Evolutionary conservation across 2,888 invertebrate species (phyloP), one percentile per base, ranked within the genome.

Genomic region (Copidosoma aretas): DNA sequence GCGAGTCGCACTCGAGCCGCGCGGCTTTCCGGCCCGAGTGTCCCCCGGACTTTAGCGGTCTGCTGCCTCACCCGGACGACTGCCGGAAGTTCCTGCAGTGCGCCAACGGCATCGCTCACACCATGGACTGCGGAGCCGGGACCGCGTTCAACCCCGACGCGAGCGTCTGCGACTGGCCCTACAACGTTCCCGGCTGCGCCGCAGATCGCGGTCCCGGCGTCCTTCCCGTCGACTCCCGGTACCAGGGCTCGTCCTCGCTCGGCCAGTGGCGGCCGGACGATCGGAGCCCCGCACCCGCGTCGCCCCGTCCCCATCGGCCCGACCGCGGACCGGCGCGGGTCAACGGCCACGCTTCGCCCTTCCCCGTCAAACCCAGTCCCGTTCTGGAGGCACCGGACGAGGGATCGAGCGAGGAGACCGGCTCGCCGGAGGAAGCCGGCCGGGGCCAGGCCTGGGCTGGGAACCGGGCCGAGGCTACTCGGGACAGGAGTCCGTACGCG

Each of bases 51-150:
- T 73, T 74, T 32, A 79, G 74, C 32, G 85, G 85, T 8, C 60
- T 84, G 12, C 69, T 81, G n/a, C 81, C 84, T 1, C 84, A 86
- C 76, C 84, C 84, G 1, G 75, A 76, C 0, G 81, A 81, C 43
- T 86, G 86, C 66, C 75, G 73, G 24, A 84, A 84, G 68, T 86
- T 83, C 60, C 75, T 86, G 10, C 84, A 83, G 62, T 86, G 86
- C 67, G 77, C 77, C 25, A 76, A 80, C 25, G 85, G 85, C 0
- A 67, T 74, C 17, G 80, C 84, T 17, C 81, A 79, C 64, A 74
- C 81, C 8, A 83, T 82, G 81, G 78, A 82, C 17, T 86, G 86
- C 69, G 84, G 82, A 14, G 83, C 84, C 22, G 85, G 85, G 21
- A 85, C 85, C 3, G 81, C 80, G 4, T 86, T 85, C 70, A 84